phyloP scores from a whole-genome alignment of 2,888 invertebrate genomes.

The Lycocerus yunnanus region DNA sequence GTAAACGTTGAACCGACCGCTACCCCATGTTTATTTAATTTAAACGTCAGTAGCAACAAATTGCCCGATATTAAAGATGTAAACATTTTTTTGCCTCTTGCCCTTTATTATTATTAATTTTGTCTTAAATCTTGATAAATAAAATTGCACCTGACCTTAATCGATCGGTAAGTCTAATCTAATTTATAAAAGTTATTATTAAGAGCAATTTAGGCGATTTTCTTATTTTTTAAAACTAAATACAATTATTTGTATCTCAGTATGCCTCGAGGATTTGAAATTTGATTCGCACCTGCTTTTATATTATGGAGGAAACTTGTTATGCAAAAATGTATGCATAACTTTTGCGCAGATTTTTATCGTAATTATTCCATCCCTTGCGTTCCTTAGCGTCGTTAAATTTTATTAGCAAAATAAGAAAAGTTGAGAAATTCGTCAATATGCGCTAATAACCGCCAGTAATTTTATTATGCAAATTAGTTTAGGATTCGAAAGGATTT shows the following conservation, averaged over 20 bases:
- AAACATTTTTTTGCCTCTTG: not conserved
- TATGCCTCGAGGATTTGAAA: not conserved
- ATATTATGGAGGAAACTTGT: not conserved
- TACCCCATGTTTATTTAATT: constrained; percentile 23
- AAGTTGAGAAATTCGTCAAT: not conserved
- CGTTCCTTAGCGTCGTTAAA: not conserved
- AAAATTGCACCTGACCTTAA: not conserved
- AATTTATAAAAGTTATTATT: constrained; percentile 1
- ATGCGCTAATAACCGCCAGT: not conserved
- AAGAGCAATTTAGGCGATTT: not conserved
- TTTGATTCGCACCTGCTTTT: not conserved
- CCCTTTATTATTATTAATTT: not conserved
- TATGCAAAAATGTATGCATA: not conserved
- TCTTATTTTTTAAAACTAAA: not conserved
- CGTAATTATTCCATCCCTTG: not conserved
- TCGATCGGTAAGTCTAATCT: not conserved
- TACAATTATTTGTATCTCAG: not conserved
- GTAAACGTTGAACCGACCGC: constrained; percentile 24
- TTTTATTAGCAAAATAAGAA: constrained; percentile 1
- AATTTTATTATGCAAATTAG: not conserved
- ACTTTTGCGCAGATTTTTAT: not conserved
- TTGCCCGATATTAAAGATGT: not conserved
- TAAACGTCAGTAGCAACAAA: constrained; percentile 1
- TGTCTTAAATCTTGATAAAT: not conserved
- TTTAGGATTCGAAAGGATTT: not conserved